Evolutionary conservation across 1,140 invertebrate genomes (phyloP).

Genomic region (Parapsyche elsis): DNA sequence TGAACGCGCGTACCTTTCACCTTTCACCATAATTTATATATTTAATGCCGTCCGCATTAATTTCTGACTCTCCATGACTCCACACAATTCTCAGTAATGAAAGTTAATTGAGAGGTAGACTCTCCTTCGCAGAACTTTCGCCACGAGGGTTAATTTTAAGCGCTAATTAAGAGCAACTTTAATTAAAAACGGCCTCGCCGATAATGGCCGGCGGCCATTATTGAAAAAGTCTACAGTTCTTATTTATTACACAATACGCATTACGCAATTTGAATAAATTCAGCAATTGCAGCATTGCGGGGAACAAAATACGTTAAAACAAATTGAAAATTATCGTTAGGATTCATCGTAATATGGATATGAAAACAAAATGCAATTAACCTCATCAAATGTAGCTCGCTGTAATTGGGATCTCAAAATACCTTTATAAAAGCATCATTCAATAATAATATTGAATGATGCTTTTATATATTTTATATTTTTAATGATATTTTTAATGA

Average conservation of each 20-base stretch:
- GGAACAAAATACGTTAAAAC: neutral
- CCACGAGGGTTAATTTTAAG: constrained; percentile 37
- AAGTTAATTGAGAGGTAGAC: constrained; percentile 34
- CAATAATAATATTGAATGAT: too few relatives aligned
- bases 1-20: neutral
- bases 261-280: too few relatives aligned
- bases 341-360: too few relatives aligned
- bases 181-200: constrained; percentile 34
- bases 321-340: neutral
- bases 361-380: too few relatives aligned
- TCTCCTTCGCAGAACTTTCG: constrained; percentile 29
- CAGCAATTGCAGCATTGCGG: neutral
- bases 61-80: constrained; percentile 27
- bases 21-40: constrained; percentile 19
- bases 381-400: too few relatives aligned
- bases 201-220: constrained; percentile 22
- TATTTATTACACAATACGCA: too few relatives aligned
- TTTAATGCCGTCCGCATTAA: constrained; percentile 21
- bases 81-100: constrained; percentile 28
- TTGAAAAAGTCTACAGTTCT: neutral
- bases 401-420: too few relatives aligned
- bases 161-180: constrained; percentile 40
- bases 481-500: too few relatives aligned
- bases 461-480: too few relatives aligned
- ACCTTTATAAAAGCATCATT: too few relatives aligned